Evolutionary conservation across 2,113 vertebrate genomes (phyloP), one percentile per base, ranked within the genome.

Genomic region (Camelus bactrianus): DNA sequence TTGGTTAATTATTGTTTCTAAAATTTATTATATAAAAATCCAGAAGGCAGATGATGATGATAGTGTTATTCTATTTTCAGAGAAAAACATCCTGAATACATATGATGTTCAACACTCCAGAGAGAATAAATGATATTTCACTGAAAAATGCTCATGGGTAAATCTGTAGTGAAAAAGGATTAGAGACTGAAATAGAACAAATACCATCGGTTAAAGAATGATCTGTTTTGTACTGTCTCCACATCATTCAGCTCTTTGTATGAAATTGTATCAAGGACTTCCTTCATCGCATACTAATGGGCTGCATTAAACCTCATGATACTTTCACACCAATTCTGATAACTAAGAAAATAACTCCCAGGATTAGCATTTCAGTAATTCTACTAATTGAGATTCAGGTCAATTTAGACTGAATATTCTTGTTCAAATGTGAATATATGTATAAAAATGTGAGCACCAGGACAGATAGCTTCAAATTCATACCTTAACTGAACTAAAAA

Each of bases 181-280:
- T 87, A 96, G 91, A 84, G 79, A 69, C 58, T 86, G 91, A 96
- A 97, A 95, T 94, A 77, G 82, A 97, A 96, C 92, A 89, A 96
- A 89, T 92, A 80, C 42, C 8, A 70, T 89, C 50, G 17, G 0
- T 83, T 96, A 94, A 91, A 98, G 84, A 95, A 96, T 82, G 88
- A 88, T 97, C 56, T 38, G 87, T 95, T 96, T 96, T 97, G n/a
- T 64, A 20, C 48, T 87, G 46, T 65, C 65, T 96, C 54, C 65
- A 67, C 15, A 91, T 85, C 84, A 92, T 77, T 93, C 93, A 92
- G 82, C 32, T 92, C 82, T 94, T 93, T 93, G 85, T 95, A 84
- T 73, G 93, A 35, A 93, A 83, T 35, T 89, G 72, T 0, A 95
- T 35, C 17, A 70, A 54, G 16, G 56, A 17, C 22, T 85, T 80